A percentile compares a stretch with the other conserved stretches of the same genome.
Conservation (phyloP, 2,888 invertebrate species). For the Ophion ventricosus region DNA sequence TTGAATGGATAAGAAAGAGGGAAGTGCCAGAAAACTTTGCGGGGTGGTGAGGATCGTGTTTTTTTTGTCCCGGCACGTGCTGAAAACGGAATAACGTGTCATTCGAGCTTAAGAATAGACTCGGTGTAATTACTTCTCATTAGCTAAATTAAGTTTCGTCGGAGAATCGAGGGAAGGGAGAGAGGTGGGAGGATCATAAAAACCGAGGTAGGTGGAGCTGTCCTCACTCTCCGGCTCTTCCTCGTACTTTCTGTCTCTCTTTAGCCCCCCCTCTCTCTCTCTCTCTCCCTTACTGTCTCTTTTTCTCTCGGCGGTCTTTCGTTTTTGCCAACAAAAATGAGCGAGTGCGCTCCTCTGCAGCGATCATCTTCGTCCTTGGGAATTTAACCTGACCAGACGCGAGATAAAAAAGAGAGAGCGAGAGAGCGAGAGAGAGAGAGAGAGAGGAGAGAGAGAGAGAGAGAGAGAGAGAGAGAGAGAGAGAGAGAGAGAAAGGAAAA, state of each 20-base stretch:
- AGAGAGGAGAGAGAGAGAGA: not conserved
- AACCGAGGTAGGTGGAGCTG: conserved; percentile 20
- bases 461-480: not conserved
- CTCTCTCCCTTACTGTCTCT: not conserved
- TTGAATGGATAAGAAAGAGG: not conserved
- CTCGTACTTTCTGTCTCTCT: not conserved
- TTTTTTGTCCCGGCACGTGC: conserved; percentile 25
- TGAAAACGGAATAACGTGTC: conserved; percentile 49
- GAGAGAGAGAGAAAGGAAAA: not conserved
- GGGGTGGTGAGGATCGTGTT: not conserved
- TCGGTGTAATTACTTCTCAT: conserved; percentile 61
- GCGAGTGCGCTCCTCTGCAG: conserved; percentile 12
- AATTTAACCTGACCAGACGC: conserved; percentile 68
- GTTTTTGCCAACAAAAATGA: conserved; percentile 17
- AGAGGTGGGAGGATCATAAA: conserved; percentile 29
- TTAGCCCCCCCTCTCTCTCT: not conserved
- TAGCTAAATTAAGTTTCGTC: conserved; percentile 69
- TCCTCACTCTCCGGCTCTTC: not conserved
- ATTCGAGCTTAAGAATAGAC: conserved; percentile 59
- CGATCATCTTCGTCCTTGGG: conserved; percentile 63
- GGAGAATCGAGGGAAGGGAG: conserved; percentile 36
- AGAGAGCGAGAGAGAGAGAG: conserved; percentile 7
- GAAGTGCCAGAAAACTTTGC: not conserved
- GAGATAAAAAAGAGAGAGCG: conserved; percentile 45
- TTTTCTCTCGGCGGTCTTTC: not conserved